These are phyloP conservation scores for Oxyteleia sp. DNA, from an alignment of 2,888 invertebrate species.

Conservation along the genomic window DNA sequence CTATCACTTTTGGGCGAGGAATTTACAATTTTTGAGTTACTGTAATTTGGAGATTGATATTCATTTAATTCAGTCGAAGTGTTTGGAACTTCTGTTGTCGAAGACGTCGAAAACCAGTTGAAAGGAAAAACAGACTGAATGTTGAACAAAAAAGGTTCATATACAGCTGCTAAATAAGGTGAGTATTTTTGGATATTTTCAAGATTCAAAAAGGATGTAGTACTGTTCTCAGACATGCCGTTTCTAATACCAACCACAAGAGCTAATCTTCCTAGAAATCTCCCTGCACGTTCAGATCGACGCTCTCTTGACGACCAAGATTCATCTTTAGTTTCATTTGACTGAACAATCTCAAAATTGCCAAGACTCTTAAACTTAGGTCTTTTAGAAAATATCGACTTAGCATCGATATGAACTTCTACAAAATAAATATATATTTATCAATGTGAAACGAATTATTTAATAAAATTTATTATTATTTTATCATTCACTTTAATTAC, in stretches of 20 bases:
- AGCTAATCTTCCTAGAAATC: slow-evolving; percentile 81
- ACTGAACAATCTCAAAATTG: not conserved
- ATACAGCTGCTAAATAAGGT: slow-evolving; percentile 79
- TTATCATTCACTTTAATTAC: slow-evolving; percentile 42
- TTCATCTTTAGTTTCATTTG: slow-evolving; percentile 6
- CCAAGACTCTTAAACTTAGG: slow-evolving; percentile 5
- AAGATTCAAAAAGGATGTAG: slow-evolving; percentile 64
- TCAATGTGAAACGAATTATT: too few species aligned
- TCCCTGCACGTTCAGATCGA: slow-evolving; percentile 69
- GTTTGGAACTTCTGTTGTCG: too few species aligned
- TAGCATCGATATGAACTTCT: slow-evolving; percentile 67
- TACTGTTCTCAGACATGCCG: slow-evolving; percentile 40
- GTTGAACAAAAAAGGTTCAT: slow-evolving; percentile 78
- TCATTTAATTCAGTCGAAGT: too few species aligned
- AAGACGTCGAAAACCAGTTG: too few species aligned
- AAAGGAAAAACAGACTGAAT: slow-evolving; percentile 73
- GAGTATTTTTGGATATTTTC: slow-evolving; percentile 66
- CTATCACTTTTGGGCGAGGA: too few species aligned
- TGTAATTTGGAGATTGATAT: too few species aligned
- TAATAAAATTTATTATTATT: too few species aligned
- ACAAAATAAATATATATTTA: slow-evolving; percentile 13
- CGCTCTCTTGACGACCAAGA: not conserved
- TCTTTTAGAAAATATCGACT: slow-evolving; percentile 13
- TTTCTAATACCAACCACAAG: slow-evolving; percentile 82
- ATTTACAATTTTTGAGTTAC: too few species aligned